Evolutionary conservation across 2,797 vertebrate genomes (phyloP), one percentile per base, ranked within the genome.

Genomic region (Gymnothorax javanicus): DNA sequence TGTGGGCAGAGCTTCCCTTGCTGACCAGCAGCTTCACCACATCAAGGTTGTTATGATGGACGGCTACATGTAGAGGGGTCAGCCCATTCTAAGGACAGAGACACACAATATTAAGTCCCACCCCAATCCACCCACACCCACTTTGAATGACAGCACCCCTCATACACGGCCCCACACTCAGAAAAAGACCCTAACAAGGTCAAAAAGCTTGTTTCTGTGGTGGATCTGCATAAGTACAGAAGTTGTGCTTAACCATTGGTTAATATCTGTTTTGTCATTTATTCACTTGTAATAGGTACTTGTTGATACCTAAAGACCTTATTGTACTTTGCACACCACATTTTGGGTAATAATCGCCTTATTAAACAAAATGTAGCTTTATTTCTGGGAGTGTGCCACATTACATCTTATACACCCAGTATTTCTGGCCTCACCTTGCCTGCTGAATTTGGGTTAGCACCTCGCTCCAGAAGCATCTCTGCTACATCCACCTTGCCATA

Each of bases 1-100:
- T 98, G 94, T 99, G 98, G 0, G 98, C 97, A 83, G 97, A 99
- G 89, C 98, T 96, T 11, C 98, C 97, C 84, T 97, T 97, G 92
- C 96, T 98, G 90, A 99, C 97, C 90, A 99, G 96, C 89, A 99
- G 96, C 93, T 96, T 98, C 89, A 99, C 98, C 25, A 99, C 96
- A 91, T 99, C 98, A 93, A 99, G 93, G 96, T 99, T 98, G 95
- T 99, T 98, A 96, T 99, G 98, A 95, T 99, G 97, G 87, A 99
- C 98, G 0, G 98, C 98, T 91, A 99, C 97, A 0, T 99, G 98
- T 91, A 99, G 95, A 0, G 98, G 97, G 2, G 98, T 97, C 94
- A 99, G 93, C 91, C 98, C 98, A 0, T 97, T 99, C 98, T 99
- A 94, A 20, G 20, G 71, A 93, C 89, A 92, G 91, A 89, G 90